Conservation (phyloP, 1,140 invertebrate genomes). For the Drosophila albomicans region DNA sequence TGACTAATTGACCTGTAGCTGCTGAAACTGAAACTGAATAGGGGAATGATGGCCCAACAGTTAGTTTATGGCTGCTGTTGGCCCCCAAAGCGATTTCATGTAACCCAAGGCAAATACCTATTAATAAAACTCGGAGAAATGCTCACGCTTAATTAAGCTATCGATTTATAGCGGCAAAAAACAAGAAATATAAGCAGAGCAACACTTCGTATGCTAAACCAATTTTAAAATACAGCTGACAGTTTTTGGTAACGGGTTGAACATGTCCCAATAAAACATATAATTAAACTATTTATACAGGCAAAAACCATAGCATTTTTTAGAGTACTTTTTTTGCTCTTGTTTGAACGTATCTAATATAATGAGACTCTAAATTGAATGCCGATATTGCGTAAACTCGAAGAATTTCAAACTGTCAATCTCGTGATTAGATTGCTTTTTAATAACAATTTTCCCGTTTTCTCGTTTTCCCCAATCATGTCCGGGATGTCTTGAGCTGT, state of each 20-base stretch:
- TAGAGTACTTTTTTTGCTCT: background rate
- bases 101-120: slow-evolving; percentile 70
- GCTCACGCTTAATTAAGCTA: slow-evolving; percentile 81
- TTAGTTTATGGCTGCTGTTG: slow-evolving; percentile 49
- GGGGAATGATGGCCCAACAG: slow-evolving; percentile 47
- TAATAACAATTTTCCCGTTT: background rate
- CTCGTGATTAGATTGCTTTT: slow-evolving; percentile 15
- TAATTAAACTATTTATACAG: slow-evolving; percentile 9
- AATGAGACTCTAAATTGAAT: background rate
- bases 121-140: slow-evolving; percentile 70
- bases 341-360: background rate
- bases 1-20: slow-evolving; percentile 73
- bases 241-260: slow-evolving; percentile 28
- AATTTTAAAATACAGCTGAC: slow-evolving; percentile 30
- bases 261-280: background rate
- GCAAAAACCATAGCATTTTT: too few species aligned
- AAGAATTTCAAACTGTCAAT: slow-evolving; percentile 7
- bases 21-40: slow-evolving; percentile 44
- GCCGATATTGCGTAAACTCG: background rate
- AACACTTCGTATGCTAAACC: background rate
- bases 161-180: slow-evolving; percentile 69
- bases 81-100: slow-evolving; percentile 16
- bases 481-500: background rate
- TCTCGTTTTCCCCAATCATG: too few species aligned
- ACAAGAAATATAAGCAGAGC: slow-evolving; percentile 31